Base-by-base conservation (phyloP, 1,140 invertebrate species). In the Chionoecetes opilio region DNA sequence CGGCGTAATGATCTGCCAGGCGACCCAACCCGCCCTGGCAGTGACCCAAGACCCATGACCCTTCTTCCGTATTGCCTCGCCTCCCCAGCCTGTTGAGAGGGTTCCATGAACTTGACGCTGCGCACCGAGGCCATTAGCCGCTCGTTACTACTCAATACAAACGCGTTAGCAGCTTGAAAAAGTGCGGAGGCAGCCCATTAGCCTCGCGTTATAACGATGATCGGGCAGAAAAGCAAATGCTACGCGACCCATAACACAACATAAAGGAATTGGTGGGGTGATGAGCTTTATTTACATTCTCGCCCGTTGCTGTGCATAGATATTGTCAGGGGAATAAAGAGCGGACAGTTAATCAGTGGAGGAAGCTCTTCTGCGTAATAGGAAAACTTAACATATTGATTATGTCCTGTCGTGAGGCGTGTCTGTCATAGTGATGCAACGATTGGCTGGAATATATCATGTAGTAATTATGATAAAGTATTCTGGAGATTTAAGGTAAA, bases 121-220 rank as follows among this genome's bases (percentile, higher is more conserved):
- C 6, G n/a, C n/a, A 21, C 63, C 6, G 63, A 75, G 63, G 63
- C 63, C 63, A 75, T 75, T 75, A 11, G 63, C 63, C n/a, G 21
- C 63, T 75, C 63, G 21, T 75, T 75, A 75, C 63, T n/a, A 75
- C 63, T 75, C 21, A 2, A 17, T 26, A 75, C 21, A 75, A 5
- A 75, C 21, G 5, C 21, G 63, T 75, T 75, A 75, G 63, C 63
- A 75, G 63, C 63, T 3, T 75, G 63, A 75, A 5, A 26, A 26
- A 75, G 63, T 26, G n/a, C 21, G 11, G 11, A 11, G 63, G 5
- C 21, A n/a, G 11, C 63, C 63, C 63, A n/a, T 75, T 75, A 75
- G 21, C n/a, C 63, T 75, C 63, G 26, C 63, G 63, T 75, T 75
- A 75, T n/a, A 75, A 75, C n/a, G 63, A 75, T n/a, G 63, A 75